Evolutionary conservation across 2,888 invertebrate species (phyloP), one percentile per base, ranked within the genome.

Genomic region (Aspidapion aeneum): DNA sequence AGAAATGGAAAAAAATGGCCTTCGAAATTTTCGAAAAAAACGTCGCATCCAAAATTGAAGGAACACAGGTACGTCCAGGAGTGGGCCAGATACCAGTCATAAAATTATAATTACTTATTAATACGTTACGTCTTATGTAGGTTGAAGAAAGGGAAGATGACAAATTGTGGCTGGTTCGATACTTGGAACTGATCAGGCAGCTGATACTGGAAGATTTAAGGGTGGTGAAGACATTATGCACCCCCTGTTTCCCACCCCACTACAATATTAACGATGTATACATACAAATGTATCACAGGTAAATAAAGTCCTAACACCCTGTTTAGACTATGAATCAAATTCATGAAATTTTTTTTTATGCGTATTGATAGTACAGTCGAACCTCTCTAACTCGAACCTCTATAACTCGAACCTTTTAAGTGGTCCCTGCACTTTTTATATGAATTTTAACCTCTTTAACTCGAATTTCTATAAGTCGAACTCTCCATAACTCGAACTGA

Each of bases 121-220:
- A 35, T 35, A 35, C 35, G 12, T 7, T 7, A 35, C 35, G 12
- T 7, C 3, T 35, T 35, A 35, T n/a, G 7, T 19, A 52, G 70
- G 87, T 97, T 2, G 97, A 98, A 73, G 96, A 96, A 74, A 83
- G 97, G 20, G 86, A 86, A 18, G 91, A 91, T 71, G 93, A 96
- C 79, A 97, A 97, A 80, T 88, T 96, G 82, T 99, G 98, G 98
- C 83, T 99, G 16, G 96, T 97, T 1, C 84, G 94, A 20, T 96
- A 98, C 79, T 82, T 99, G 61, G 98, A 99, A 81, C 75, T 83
- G 51, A 91, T 91, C 0, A 83, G 97, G 50, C 91, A 92, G 74
- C 83, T 96, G 7, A 92, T 97, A 72, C 80, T 96, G 3, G 96
- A 97, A 76, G 97, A 98, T 80, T 81, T 98, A 66, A 84, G 93